Evolutionary conservation across 2,113 vertebrate species (phyloP), one percentile per base, ranked within the genome.

Genomic region (Gyps fulvus): DNA sequence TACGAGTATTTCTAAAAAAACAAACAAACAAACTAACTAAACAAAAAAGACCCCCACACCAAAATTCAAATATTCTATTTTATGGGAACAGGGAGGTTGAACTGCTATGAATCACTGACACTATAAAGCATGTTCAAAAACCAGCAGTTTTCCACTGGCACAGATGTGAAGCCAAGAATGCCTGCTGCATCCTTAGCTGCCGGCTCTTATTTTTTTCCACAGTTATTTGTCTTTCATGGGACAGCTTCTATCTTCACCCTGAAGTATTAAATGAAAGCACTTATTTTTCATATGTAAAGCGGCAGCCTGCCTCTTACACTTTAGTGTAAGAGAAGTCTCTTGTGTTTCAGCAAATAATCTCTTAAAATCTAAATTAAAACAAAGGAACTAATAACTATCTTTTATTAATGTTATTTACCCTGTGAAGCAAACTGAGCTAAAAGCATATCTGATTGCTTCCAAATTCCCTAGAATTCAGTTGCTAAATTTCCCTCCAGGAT

Each of bases 141-240:
- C 2, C 63, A 54, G n/a, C 23, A 40, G 50, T 77, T 91, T 92
- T 72, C 83, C 66, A n/a, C 32, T 31, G 81, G 66, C 83, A 38
- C 61, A 71, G 52, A 34, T 1, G 5, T 3, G 70, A 29, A 76
- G 70, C 85, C 78, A 66, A 18, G 38, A 59, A 45, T 4, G 31
- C 90, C 19, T 40, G 76, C 85, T 80, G 88, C 93, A 90, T 62
- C 90, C 78, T 55, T 45, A 77, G 93, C 85, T 88, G 70, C 70
- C 4, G 10, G 8, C 61, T 90, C 78, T 50, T 38, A 13, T 47
- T 43, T 87, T 87, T 84, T 71, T 31, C 72, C 62, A 47, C 32
- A 47, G 61, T 50, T 74, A n/a, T 73, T 55, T 88, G 40, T 83
- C 90, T 76, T 65, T 21, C 52, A 18, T 10, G 29, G 34, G 83